These are phyloP conservation scores for Acheta domesticus DNA, from an alignment of 2,888 invertebrate species.

Conservation along the genomic window DNA sequence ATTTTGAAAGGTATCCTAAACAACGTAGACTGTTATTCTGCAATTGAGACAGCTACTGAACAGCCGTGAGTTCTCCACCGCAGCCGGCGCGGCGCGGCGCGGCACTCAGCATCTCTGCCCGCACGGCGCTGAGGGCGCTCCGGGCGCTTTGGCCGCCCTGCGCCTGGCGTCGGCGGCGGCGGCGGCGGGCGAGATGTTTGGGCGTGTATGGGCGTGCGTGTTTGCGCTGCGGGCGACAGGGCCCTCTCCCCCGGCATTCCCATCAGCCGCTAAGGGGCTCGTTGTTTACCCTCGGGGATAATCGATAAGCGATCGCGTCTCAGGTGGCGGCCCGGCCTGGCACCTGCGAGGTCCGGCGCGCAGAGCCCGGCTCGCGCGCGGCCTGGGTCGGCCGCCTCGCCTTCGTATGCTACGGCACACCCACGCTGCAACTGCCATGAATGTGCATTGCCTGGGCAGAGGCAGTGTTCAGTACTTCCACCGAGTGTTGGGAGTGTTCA, in stretches of 20 bases:
- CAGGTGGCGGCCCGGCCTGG: not conserved
- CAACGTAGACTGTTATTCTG: too few species aligned
- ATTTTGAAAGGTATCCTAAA: too few species aligned
- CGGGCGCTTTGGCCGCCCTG: not conserved
- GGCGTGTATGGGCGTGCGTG: not conserved
- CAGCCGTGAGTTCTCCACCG: too few species aligned
- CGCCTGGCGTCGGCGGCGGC: not conserved
- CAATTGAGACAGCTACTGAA: too few species aligned
- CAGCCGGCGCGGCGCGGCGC: too few species aligned
- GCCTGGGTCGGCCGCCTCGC: not conserved
- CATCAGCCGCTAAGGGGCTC: constrained; percentile 8
- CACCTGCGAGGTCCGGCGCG: not conserved
- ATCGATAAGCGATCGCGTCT: constrained; percentile 18
- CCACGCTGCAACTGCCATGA: too few species aligned
- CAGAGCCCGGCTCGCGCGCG: not conserved
- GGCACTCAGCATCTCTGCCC: too few species aligned
- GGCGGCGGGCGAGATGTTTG: not conserved
- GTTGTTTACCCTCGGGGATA: not conserved
- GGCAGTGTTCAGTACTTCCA: too few species aligned
- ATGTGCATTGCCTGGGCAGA: too few species aligned
- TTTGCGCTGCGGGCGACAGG: constrained; percentile 9
- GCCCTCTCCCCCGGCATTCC: not conserved
- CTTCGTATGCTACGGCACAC: too few species aligned
- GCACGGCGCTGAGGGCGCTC: too few species aligned
- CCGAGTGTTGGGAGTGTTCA: too few species aligned